Conservation (phyloP, 2,113 vertebrate genomes). For the Bubo scandiacus region DNA sequence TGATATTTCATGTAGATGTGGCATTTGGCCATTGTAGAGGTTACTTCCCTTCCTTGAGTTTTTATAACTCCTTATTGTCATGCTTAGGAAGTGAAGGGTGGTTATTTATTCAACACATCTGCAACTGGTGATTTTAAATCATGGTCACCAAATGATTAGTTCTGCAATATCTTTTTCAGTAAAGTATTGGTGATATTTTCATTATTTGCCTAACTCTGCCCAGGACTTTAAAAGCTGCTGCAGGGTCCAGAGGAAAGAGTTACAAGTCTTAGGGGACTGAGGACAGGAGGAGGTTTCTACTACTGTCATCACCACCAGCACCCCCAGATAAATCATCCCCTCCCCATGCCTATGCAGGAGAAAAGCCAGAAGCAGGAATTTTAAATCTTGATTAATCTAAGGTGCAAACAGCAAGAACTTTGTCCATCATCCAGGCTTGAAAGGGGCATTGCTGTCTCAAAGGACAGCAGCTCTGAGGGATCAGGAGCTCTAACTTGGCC, state of each 20-base stretch:
- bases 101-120: not conserved
- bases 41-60: not conserved
- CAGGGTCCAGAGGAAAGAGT: not conserved
- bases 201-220: not conserved
- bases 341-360: not conserved
- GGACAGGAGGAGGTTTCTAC: not conserved
- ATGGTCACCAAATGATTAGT: not conserved
- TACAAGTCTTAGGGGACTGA: not conserved
- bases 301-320: not conserved
- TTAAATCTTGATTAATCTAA: not conserved
- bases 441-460: not conserved
- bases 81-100: not conserved
- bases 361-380: not conserved
- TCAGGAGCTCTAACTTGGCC: not conserved
- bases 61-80: not conserved
- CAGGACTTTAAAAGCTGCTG: not conserved
- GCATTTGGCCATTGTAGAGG: not conserved
- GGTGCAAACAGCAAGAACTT: not conserved
- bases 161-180: not conserved
- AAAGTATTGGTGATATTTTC: not conserved
- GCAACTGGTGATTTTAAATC: not conserved
- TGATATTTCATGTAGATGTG: slow-evolving; percentile 11
- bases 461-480: not conserved
- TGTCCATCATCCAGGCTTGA: not conserved
- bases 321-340: not conserved